Evolutionary conservation across 2,797 vertebrate species (phyloP), one percentile per base, ranked within the genome.

Genomic region (Siniperca undulata): DNA sequence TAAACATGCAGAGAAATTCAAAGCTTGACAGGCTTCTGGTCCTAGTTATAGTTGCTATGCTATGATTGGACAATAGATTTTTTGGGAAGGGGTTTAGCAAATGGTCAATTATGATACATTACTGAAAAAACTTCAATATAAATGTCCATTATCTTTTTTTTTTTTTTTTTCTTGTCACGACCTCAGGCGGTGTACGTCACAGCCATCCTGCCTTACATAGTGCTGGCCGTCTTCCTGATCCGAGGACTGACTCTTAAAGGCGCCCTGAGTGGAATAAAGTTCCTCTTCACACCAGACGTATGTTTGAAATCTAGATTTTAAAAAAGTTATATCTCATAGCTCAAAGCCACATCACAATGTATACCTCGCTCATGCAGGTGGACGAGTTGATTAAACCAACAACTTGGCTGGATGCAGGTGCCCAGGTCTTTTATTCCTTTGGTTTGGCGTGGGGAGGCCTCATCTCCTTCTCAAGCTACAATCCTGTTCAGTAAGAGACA

Each of bases 401-500:
- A 19, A 98, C 98, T 0, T 99, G 98, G 98, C 87, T 99, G 92
- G 97, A 99, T 1, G 98, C 98, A 0, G 98, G 98, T 2, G 96
- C 98, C 1, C 98, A 99, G 83, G 98, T 99, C 52, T 99, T 99
- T 89, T 99, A 96, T 66, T 97, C 98, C 16, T 99, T 99, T 88
- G 97, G 98, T 3, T 86, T 99, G 87, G 98, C 97, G 5, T 99
- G 97, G 58, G 98, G 98, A 55, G 97, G 98, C 17, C 97, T 99
- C 79, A 99, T 99, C 90, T 98, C 98, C n/a, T 99, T 99, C 94
- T 99, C 98, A 89, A 99, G 98, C 93, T 99, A 99, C 94, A 99
- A 99, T 89, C 95, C 98, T 4, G 73, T 99, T 72, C 98, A 98
- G 98, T 99, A 95, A 98, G 97, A 94, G 1, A 0, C 16, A 64